Evolutionary conservation across 37 sponge, comb jelly and placozoan genomes (phyloP).

Genomic region (Spongilla lacustris): DNA sequence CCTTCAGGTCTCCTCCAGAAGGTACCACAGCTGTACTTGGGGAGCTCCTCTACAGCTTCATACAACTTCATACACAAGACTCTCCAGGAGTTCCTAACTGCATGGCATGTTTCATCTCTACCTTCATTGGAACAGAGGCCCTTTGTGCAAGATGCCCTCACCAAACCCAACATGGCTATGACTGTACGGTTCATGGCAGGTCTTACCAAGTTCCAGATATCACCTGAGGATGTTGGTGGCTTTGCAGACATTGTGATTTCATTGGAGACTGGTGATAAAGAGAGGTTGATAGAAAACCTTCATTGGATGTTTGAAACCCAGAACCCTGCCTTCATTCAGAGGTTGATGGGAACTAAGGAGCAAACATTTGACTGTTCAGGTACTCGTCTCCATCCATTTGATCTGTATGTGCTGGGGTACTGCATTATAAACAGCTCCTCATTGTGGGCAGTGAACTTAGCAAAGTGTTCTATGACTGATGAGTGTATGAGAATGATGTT

Average conservation of each 20-base stretch:
- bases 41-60: background rate
- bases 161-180: background rate
- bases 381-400: background rate
- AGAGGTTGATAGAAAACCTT: background rate
- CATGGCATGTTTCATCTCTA: background rate
- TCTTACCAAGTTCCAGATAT: background rate
- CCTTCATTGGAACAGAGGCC: background rate
- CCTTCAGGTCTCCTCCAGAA: background rate
- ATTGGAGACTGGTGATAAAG: background rate
- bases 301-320: slow-evolving; percentile 1
- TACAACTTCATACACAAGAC: background rate
- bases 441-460: background rate
- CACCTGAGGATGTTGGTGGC: background rate
- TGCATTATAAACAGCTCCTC: background rate
- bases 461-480: background rate
- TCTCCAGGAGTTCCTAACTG: background rate
- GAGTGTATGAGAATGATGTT: background rate
- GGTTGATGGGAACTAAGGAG: background rate
- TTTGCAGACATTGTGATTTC: background rate
- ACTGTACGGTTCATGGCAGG: background rate
- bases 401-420: background rate
- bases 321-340: background rate
- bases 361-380: background rate
- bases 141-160: background rate
- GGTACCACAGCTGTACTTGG: background rate